Evolutionary conservation across 2,113 vertebrate genomes (phyloP), one percentile per base, ranked within the genome.

Genomic region (Perca fluviatilis): DNA sequence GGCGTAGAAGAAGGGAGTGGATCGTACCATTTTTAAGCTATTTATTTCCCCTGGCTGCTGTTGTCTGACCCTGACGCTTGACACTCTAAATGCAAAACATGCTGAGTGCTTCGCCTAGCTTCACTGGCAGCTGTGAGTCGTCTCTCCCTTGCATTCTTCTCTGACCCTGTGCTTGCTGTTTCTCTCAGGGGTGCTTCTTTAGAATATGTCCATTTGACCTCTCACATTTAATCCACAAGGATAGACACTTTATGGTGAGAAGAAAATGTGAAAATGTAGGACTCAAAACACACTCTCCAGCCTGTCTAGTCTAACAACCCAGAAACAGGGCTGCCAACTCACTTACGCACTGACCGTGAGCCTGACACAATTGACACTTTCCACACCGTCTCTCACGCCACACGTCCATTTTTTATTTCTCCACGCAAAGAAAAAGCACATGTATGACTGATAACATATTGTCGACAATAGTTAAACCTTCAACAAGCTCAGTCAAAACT

Each of bases 21-120:
- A 62, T 80, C 19, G 25, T 65, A 79, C 66, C 58, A 76, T 86
- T 81, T 69, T 88, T 79, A 75, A 76, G 49, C 53, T 85, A 80
- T 90, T 79, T 79, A 82, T 90, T 88, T 80, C 76, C 82, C 71
- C 25, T 68, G 62, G 77, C 54, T 57, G 64, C 71, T 76, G 81
- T 49, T 73, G 79, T 47, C 36, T 80, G 80, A 84, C 75, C 74
- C 67, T 53, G 50, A 40, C 51, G 82, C 60, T 63, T 54, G 70
- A 80, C 83, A 30, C 71, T 82, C 51, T 70, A 74, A 85, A 89
- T 83, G 69, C 74, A 74, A 85, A 83, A 78, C 86, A 66, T 15
- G 33, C 40, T 0, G 19, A 18, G 43, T 53, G 60, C 18, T 71
- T 73, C 3, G 0, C 16, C 51, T 86, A 54, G 70, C 83, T 8